These are phyloP conservation scores for Pelecanoides urinatrix DNA, from an alignment of 2,113 vertebrate genomes.

Conservation along the genomic window DNA sequence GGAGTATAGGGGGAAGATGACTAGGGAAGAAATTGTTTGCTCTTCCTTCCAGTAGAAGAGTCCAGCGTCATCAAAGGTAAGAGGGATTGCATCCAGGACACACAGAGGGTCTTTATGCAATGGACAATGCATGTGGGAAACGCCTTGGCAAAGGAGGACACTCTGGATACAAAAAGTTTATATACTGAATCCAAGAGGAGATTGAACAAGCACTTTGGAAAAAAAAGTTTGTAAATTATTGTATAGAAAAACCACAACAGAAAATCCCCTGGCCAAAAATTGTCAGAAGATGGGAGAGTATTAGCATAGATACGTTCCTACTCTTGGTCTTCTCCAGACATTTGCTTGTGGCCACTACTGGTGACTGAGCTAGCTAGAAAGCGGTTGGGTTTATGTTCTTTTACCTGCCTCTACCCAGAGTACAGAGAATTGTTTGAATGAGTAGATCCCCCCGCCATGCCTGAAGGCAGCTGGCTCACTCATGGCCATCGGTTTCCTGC, in stretches of 20 bases:
- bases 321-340: background rate
- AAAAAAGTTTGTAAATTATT: background rate
- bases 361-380: background rate
- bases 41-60: background rate
- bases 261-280: background rate
- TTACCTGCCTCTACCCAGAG: background rate
- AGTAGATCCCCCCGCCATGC: accelerated
- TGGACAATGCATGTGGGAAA: background rate
- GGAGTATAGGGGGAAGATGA: background rate
- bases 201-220: accelerated
- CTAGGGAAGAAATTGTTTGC: background rate
- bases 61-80: background rate
- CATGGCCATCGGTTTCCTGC: background rate
- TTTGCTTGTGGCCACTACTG: background rate
- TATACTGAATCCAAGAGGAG: background rate
- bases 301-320: background rate
- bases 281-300: background rate
- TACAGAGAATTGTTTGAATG: background rate
- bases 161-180: background rate
- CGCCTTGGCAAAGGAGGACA: background rate
- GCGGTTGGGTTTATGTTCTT: background rate
- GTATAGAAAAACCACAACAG: background rate
- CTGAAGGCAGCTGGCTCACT: background rate
- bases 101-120: background rate
- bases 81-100: background rate